Evolutionary conservation across 2,113 vertebrate genomes (phyloP).

Genomic region (Nycticryphes semicollaris): DNA sequence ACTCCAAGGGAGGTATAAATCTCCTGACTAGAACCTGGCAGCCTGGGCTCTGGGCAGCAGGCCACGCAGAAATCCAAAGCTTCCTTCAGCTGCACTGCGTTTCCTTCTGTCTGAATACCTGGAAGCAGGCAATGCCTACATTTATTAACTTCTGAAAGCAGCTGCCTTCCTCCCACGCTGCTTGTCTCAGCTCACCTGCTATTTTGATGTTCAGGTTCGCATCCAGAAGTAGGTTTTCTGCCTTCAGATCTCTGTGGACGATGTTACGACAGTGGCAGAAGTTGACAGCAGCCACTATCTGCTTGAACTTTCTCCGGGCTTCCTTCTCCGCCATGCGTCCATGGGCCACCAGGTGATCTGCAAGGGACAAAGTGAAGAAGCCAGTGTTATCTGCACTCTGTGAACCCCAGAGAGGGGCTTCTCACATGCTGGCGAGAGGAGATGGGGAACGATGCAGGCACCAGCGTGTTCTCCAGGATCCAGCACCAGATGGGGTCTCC

Average conservation of each 20-base stretch:
- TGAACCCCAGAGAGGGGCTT: not conserved
- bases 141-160: slow-evolving; percentile 18
- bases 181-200: slow-evolving; percentile 77
- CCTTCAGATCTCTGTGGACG: slow-evolving; percentile 97
- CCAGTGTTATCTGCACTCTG: not conserved
- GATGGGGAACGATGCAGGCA: rapidly evolving
- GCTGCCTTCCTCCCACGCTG: not conserved
- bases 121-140: slow-evolving; percentile 16
- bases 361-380: not conserved
- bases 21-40: slow-evolving; percentile 11
- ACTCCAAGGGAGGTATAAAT: not conserved
- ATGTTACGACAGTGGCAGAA: slow-evolving; percentile 98
- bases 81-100: slow-evolving; percentile 3
- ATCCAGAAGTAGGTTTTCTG: slow-evolving; percentile 96
- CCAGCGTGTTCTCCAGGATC: not conserved
- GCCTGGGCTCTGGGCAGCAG: slow-evolving; percentile 24
- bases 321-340: slow-evolving; percentile 98
- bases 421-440: rapidly evolving
- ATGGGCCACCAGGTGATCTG: slow-evolving; percentile 97
- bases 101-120: slow-evolving; percentile 38
- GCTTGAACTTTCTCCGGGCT: slow-evolving; percentile 96
- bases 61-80: slow-evolving; percentile 48
- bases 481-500: not conserved
- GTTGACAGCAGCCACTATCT: slow-evolving; percentile 95
- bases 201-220: slow-evolving; percentile 94